These are phyloP conservation scores for Cephalotes varians DNA, from an alignment of 2,888 invertebrate genomes.

Conservation along the genomic window DNA sequence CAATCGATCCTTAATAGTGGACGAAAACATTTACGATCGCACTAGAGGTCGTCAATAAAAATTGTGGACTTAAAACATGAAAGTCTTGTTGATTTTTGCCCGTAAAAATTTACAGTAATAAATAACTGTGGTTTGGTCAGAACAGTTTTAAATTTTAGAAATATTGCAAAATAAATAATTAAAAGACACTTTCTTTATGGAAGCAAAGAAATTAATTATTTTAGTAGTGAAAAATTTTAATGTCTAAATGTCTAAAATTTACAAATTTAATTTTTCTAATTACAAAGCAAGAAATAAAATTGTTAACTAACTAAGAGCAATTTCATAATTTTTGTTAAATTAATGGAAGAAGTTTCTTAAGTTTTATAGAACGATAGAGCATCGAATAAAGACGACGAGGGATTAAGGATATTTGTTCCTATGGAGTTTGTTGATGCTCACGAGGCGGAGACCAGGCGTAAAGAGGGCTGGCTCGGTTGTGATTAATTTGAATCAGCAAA, in stretches of 20 bases:
- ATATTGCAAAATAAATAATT: neutral
- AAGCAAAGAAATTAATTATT: neutral
- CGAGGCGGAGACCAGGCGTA: conserved; percentile 47
- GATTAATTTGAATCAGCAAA: conserved; percentile 86
- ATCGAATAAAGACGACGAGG: conserved; percentile 14
- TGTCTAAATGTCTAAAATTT: neutral
- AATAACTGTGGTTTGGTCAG: neutral
- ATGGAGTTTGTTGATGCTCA: conserved; percentile 58
- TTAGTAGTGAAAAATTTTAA: neutral
- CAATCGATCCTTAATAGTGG: conserved; percentile 39
- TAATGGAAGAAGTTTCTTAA: neutral
- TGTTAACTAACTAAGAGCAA: neutral
- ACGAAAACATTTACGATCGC: conserved; percentile 3
- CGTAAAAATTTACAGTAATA: neutral
- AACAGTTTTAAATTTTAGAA: neutral
- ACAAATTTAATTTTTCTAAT: neutral
- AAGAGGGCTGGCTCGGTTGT: conserved; percentile 79
- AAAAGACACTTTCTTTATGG: neutral
- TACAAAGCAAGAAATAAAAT: neutral
- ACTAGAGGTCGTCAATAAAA: neutral
- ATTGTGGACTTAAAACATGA: conserved; percentile 1
- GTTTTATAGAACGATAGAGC: neutral
- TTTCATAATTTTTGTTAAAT: neutral
- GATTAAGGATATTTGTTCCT: conserved; percentile 65
- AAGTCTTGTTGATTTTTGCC: neutral